Evolutionary conservation across 2,888 invertebrate genomes (phyloP).

Genomic region (Lasioglossum figueresi): DNA sequence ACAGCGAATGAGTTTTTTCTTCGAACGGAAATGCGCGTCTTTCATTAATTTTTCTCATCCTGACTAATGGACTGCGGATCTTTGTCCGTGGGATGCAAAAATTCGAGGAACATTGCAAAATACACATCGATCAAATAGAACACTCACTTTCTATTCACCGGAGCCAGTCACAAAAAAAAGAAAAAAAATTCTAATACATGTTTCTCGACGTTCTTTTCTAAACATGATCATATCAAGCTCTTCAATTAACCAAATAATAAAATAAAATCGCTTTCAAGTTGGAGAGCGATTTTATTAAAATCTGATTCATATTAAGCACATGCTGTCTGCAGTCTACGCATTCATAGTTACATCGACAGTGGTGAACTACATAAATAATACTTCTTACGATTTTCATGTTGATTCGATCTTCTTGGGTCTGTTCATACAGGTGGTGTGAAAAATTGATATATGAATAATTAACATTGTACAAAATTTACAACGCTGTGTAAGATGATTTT

Average conservation of each 20-base stretch:
- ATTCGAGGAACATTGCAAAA: not conserved
- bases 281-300: not conserved
- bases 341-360: not conserved
- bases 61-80: slow-evolving; percentile 5
- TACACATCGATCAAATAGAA: not conserved
- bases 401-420: not conserved
- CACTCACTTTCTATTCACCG: not conserved
- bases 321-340: not conserved
- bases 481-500: not conserved
- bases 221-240: not conserved
- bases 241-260: not conserved
- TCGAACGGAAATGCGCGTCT: slow-evolving; percentile 1
- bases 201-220: not conserved
- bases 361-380: not conserved
- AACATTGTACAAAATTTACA: not conserved
- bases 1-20: not conserved
- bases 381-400: not conserved
- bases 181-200: not conserved
- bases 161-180: not conserved
- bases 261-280: not conserved
- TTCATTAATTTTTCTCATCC: slow-evolving; percentile 5
- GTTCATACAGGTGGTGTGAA: not conserved
- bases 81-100: not conserved
- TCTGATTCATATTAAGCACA: not conserved
- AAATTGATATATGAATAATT: too few relatives aligned